Base-by-base conservation (phyloP, 2,113 vertebrate species). In the Saccopteryx bilineata region DNA sequence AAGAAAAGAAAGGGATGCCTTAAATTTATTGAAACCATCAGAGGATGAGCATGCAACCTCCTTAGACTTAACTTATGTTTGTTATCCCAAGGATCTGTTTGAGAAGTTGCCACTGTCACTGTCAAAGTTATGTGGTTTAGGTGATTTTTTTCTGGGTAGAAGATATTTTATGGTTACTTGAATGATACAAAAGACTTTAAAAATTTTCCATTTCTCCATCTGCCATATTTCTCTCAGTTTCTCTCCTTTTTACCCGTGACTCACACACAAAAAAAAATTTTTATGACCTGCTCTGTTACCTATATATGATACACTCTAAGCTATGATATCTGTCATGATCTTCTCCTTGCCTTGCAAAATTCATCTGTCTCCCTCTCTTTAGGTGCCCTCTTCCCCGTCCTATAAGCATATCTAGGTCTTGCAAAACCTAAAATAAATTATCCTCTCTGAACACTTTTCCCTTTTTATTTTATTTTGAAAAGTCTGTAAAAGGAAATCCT, bases 401-500 rank as follows among this genome's bases (percentile, higher is more conserved):
- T 66, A n/a, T 72, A 72, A 74, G 90, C 17, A 21, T 66, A 85
- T 31, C 2, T 17, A 86, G 39, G 66, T 68, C 80, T 80, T 58
- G 2, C 1, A 52, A 87, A 93, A 74, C 66, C 58, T 74, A 82
- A 74, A 96, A 91, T 87, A 71, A 28, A 33, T 39, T 39, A 39
- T 39, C 87, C 28, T 60, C 31, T 93, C 81, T 33, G 56, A 65
- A 78, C 8, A 58, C 6, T 13, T 94, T 63, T 14, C 33, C 48
- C 28, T 11, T 31, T 90, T 72, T 26, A 46, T 26, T 96, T 54
- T 84, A 84, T 72, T 85, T 75, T 58, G 31, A 87, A 78, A 93
- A 88, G 19, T 50, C 10, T 88, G 31, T 74, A 46, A 84, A 80
- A 72, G 31, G 23, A 87, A 83, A 7, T 50, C 11, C 12, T 72